Evolutionary conservation across 2,888 invertebrate species (phyloP).

Genomic region (Mesorhabditis belari): DNA sequence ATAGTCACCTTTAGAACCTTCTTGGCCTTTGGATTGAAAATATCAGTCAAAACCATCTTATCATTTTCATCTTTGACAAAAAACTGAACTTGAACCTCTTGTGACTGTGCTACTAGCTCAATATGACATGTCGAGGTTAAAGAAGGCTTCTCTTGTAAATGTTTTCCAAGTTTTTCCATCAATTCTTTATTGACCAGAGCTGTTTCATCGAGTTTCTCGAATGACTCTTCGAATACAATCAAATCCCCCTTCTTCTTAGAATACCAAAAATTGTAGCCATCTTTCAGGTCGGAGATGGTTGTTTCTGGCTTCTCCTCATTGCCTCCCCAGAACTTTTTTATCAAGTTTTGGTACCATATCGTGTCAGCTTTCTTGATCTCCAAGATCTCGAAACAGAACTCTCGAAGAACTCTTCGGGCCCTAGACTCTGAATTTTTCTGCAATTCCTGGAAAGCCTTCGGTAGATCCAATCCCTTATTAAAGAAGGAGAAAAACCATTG

Average conservation of each 20-base stretch:
- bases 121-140: not conserved
- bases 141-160: too few species aligned
- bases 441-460: not conserved
- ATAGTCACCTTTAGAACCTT: not conserved
- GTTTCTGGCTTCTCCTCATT: not conserved
- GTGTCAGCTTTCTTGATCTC: not conserved
- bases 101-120: not conserved
- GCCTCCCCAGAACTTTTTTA: not conserved
- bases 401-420: not conserved
- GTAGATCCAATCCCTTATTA: too few species aligned
- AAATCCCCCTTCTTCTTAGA: too few species aligned
- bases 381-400: not conserved
- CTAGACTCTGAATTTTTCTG: not conserved
- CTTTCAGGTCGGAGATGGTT: too few species aligned
- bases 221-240: not conserved
- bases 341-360: not conserved
- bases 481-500: too few species aligned
- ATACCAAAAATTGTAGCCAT: too few species aligned
- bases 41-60: not conserved
- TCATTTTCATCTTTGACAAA: not conserved
- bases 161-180: not conserved
- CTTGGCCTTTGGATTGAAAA: not conserved
- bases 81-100: not conserved
- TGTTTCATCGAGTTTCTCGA: not conserved
- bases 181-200: not conserved